Conservation (phyloP, 2,888 invertebrate species). For the Pollenia labialis region DNA sequence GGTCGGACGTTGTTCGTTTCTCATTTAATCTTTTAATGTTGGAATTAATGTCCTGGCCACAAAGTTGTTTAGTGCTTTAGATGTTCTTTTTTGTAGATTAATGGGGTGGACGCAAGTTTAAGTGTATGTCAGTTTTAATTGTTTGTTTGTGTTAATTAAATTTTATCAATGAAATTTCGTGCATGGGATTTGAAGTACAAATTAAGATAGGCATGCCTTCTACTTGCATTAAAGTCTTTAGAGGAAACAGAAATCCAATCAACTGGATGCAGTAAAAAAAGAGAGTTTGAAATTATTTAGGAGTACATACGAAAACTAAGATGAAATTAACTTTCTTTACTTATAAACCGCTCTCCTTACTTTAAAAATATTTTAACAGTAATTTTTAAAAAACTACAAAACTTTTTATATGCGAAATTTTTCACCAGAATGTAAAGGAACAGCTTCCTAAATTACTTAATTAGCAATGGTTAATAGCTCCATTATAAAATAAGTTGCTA, state of each 20-base stretch:
- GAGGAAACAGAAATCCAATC: not conserved
- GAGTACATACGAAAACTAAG: too few species aligned
- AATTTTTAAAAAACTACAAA: too few species aligned
- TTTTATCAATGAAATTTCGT: constrained; percentile 61
- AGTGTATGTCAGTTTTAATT: constrained; percentile 1
- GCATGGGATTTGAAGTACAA: constrained; percentile 15
- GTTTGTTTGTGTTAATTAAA: constrained; percentile 69
- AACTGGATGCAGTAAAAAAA: not conserved
- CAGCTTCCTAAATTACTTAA: too few species aligned
- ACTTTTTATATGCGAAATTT: too few species aligned
- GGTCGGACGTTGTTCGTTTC: constrained; percentile 33
- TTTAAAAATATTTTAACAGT: too few species aligned
- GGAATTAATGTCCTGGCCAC: constrained; percentile 50
- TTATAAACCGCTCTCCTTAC: too few species aligned
- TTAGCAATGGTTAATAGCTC: too few species aligned
- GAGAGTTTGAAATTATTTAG: too few species aligned
- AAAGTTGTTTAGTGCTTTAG: constrained; percentile 42
- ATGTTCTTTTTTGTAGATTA: constrained; percentile 3
- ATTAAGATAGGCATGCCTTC: not conserved
- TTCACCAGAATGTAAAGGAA: too few species aligned
- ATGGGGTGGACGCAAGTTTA: not conserved
- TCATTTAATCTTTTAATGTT: constrained; percentile 51
- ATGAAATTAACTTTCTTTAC: too few species aligned
- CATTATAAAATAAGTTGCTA: too few species aligned
- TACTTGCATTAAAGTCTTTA: constrained; percentile 9